Conservation (phyloP, 2,113 vertebrate genomes). For the Pampusana beccarii region DNA sequence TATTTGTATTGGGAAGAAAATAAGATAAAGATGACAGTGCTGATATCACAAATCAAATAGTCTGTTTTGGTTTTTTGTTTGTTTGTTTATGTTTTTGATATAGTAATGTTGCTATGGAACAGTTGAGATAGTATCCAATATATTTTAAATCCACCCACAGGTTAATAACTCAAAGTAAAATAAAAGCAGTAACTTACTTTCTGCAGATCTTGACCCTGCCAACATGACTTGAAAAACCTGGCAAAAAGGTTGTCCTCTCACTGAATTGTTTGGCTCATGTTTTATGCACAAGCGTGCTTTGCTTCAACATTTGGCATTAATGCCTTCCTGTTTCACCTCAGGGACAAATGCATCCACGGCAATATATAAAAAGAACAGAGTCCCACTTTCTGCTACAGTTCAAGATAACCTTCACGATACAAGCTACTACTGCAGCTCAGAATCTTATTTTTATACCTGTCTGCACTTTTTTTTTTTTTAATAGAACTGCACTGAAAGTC, state of each 20-base stretch:
- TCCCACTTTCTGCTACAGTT: not conserved
- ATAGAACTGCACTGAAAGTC: not conserved
- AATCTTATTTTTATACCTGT: not conserved
- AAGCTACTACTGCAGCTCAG: not conserved
- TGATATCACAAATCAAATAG: not conserved
- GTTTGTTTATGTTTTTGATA: not conserved
- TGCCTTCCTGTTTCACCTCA: not conserved
- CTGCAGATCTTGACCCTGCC: slow-evolving; percentile 10
- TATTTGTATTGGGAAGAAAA: not conserved
- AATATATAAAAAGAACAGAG: not conserved
- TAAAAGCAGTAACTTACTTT: not conserved
- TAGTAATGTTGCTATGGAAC: not conserved
- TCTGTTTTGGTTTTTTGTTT: not conserved
- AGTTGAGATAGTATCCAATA: not conserved
- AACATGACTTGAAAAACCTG: slow-evolving; percentile 14
- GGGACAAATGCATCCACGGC: not conserved
- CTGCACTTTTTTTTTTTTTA: not conserved
- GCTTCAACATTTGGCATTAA: slow-evolving; percentile 22
- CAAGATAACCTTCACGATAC: not conserved
- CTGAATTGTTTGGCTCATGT: slow-evolving; percentile 34
- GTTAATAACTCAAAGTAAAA: slow-evolving; percentile 3
- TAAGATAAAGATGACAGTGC: not conserved
- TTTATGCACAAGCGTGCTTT: slow-evolving; percentile 32
- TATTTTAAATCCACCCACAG: not conserved
- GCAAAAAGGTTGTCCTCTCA: slow-evolving; percentile 10